phyloP scores from a whole-genome alignment of 2,888 invertebrate species.

The Cephalotes varians region DNA sequence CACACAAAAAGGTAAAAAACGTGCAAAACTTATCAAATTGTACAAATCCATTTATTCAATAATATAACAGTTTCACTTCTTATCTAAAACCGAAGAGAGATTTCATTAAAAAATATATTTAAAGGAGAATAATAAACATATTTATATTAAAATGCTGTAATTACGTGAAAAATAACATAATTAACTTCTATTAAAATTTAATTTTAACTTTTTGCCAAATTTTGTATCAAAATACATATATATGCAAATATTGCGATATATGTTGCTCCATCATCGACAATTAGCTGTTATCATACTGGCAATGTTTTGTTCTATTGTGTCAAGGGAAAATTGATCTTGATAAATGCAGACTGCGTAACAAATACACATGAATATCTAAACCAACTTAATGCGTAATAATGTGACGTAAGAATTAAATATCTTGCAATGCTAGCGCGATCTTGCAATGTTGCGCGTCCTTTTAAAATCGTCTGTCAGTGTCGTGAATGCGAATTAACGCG shows the following conservation, averaged over 20 bases:
- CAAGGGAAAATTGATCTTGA: conserved; percentile 17
- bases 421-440: conserved; percentile 6
- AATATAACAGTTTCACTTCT: neutral
- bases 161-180: neutral
- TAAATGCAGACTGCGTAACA: neutral
- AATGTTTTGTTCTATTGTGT: conserved; percentile 9
- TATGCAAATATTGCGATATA: neutral
- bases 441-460: conserved; percentile 15
- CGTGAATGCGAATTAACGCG: conserved; percentile 26
- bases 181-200: neutral
- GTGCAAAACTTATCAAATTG: neutral
- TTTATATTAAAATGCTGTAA: neutral
- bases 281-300: neutral
- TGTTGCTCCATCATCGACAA: neutral
- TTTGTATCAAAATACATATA: neutral
- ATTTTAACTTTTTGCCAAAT: conserved; percentile 13
- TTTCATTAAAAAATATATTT: neutral
- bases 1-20: neutral
- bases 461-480: conserved; percentile 16
- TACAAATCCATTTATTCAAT: neutral
- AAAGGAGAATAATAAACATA: too few species aligned
- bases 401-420: conserved; percentile 28
- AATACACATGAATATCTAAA: conserved; percentile 17
- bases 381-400: conserved; percentile 24
- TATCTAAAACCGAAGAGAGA: neutral